phyloP scores from a whole-genome alignment of 2,113 vertebrate genomes.

The Morone chrysops region DNA sequence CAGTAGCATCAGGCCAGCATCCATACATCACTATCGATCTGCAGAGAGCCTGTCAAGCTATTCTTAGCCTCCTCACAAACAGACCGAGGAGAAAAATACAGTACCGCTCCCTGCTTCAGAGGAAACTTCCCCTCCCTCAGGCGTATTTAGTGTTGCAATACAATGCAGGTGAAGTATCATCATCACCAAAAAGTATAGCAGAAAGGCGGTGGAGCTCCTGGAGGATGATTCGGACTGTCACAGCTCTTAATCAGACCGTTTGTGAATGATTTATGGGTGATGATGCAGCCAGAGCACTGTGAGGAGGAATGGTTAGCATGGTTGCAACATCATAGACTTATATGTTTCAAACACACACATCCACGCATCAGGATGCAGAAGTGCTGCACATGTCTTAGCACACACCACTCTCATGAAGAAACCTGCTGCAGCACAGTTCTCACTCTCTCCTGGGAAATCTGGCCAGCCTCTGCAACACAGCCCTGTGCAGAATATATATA shows the following conservation, averaged over 20 bases:
- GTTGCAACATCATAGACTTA: not conserved
- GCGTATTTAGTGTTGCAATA: not conserved
- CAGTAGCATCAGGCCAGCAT: conserved; percentile 20
- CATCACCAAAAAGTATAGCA: not conserved
- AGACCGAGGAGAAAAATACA: not conserved
- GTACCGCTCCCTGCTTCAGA: conserved; percentile 6
- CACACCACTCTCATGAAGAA: not conserved
- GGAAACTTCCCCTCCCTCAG: not conserved
- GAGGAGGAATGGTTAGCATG: too few species aligned
- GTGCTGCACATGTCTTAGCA: not conserved
- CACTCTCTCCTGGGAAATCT: conserved; percentile 21
- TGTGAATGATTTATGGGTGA: conserved; percentile 14
- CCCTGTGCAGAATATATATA: not conserved
- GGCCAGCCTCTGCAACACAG: not conserved
- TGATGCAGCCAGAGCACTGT: not conserved
- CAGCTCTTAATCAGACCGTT: conserved; percentile 9
- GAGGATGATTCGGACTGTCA: conserved; percentile 1
- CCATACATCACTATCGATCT: conserved; percentile 48
- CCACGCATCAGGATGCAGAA: not conserved
- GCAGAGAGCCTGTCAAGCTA: conserved; percentile 23
- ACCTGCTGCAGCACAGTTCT: conserved; percentile 15
- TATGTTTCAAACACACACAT: conserved; percentile 1
- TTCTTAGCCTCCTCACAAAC: conserved; percentile 26
- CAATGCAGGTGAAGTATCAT: conserved; percentile 12
- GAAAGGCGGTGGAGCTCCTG: not conserved